These are phyloP conservation scores for Siniperca undulata DNA, from an alignment of 2,797 vertebrate genomes.

Conservation along the genomic window DNA sequence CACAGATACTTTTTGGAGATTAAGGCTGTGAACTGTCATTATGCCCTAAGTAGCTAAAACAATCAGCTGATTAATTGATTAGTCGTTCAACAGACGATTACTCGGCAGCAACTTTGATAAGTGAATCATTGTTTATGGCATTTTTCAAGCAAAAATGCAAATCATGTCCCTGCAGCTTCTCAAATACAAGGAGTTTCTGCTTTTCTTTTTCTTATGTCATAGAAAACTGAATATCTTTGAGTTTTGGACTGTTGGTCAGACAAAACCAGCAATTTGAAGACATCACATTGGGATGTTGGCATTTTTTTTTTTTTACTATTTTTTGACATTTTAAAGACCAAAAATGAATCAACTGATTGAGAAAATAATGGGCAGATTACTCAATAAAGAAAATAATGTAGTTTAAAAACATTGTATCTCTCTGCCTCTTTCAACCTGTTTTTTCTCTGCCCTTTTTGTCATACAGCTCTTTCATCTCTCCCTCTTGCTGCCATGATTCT, in stretches of 20 bases:
- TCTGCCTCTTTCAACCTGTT: neutral
- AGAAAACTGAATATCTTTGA: neutral
- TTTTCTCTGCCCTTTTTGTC: neutral
- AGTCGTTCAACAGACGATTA: neutral
- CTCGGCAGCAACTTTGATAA: neutral
- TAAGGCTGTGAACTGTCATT: constrained; percentile 23
- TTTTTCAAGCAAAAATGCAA: neutral
- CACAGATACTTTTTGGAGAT: constrained; percentile 36
- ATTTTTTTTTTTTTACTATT: neutral
- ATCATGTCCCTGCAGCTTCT: neutral
- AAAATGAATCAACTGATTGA: neutral
- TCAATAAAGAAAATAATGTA: neutral
- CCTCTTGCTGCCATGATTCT: neutral
- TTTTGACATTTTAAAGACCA: neutral
- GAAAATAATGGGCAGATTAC: neutral
- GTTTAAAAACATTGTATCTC: too few species aligned
- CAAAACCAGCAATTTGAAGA: neutral
- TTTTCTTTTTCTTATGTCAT: neutral
- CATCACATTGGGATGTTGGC: neutral
- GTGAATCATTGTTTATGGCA: too few species aligned
- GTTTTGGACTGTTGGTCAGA: neutral
- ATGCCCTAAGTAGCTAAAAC: constrained; percentile 4
- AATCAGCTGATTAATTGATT: neutral
- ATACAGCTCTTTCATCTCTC: constrained; percentile 4
- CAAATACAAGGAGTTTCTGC: neutral